Conservation (phyloP, 2,113 vertebrate species). For the Chloropsis cyanopogon region DNA sequence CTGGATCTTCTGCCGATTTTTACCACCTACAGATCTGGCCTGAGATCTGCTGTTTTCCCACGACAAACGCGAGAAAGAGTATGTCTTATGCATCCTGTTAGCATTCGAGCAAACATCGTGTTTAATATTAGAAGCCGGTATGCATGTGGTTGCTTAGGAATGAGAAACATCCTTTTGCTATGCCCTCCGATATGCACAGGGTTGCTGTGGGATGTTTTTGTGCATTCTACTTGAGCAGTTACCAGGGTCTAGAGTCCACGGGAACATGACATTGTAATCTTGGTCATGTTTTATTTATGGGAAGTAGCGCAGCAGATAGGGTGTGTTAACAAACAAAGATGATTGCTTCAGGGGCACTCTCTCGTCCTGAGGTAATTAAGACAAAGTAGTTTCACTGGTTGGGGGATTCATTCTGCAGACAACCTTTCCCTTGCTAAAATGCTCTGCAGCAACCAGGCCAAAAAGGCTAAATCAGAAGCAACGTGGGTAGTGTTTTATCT, state of each 20-base stretch:
- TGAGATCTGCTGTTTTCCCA: neutral
- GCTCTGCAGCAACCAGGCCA: slow-evolving; percentile 53
- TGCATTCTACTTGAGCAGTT: slow-evolving; percentile 71
- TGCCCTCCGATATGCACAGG: slow-evolving; percentile 41
- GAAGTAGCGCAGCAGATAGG: slow-evolving; percentile 71
- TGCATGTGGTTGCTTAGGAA: slow-evolving; percentile 47
- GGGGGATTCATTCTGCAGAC: slow-evolving; percentile 68
- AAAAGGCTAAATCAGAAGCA: slow-evolving; percentile 66
- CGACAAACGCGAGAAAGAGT: slow-evolving; percentile 11
- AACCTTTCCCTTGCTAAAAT: slow-evolving; percentile 67
- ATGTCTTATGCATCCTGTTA: neutral
- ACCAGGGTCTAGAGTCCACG: slow-evolving; percentile 72
- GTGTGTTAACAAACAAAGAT: slow-evolving; percentile 89
- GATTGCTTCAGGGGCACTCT: slow-evolving; percentile 84
- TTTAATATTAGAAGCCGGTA: slow-evolving; percentile 34
- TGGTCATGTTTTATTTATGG: slow-evolving; percentile 88
- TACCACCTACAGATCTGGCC: neutral
- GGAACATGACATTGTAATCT: slow-evolving; percentile 82
- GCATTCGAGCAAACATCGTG: neutral
- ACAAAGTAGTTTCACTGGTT: slow-evolving; percentile 78
- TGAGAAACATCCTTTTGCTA: slow-evolving; percentile 42
- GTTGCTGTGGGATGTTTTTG: slow-evolving; percentile 70
- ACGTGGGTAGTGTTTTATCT: slow-evolving; percentile 59
- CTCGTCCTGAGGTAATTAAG: slow-evolving; percentile 86
- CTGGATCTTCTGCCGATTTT: neutral